These are phyloP conservation scores for Actias luna DNA, from an alignment of 2,888 invertebrate genomes.

Conservation along the genomic window DNA sequence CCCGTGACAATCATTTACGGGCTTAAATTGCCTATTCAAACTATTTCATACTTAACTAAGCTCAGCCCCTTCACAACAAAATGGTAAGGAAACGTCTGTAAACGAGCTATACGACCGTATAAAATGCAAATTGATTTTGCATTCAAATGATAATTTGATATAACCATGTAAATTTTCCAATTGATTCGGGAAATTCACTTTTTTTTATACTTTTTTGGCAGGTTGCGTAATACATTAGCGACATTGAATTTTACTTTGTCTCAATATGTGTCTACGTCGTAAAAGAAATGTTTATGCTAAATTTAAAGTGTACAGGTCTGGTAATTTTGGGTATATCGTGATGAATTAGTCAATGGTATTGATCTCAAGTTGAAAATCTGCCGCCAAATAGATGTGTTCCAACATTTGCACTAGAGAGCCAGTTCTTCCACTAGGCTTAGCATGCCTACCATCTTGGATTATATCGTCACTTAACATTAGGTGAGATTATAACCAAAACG, in stretches of 20 bases:
- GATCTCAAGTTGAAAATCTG: too few relatives aligned
- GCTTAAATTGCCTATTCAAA: slow-evolving; percentile 42
- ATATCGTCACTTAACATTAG: too few relatives aligned
- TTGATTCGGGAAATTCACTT: slow-evolving; percentile 39
- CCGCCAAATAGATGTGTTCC: too few relatives aligned
- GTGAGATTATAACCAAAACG: too few relatives aligned
- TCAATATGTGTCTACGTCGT: too few relatives aligned
- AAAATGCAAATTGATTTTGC: slow-evolving; percentile 69
- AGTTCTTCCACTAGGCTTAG: too few relatives aligned
- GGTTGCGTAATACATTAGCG: slow-evolving; percentile 27
- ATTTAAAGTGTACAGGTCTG: too few relatives aligned
- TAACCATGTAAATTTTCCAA: slow-evolving; percentile 51
- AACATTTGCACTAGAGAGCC: too few relatives aligned
- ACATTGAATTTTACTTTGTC: not conserved
- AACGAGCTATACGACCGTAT: slow-evolving; percentile 55
- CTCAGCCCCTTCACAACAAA: slow-evolving; percentile 48
- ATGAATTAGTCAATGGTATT: too few relatives aligned
- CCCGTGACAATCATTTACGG: slow-evolving; percentile 6
- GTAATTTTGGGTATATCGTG: too few relatives aligned
- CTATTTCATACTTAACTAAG: slow-evolving; percentile 43
- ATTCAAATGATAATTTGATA: slow-evolving; percentile 70
- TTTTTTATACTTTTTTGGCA: slow-evolving; percentile 45
- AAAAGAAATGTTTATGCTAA: too few relatives aligned
- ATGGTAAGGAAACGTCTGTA: slow-evolving; percentile 46
- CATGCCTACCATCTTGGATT: too few relatives aligned